Evolutionary conservation across 2,888 invertebrate species (phyloP).

Genomic region (Metallyticus violacea): DNA sequence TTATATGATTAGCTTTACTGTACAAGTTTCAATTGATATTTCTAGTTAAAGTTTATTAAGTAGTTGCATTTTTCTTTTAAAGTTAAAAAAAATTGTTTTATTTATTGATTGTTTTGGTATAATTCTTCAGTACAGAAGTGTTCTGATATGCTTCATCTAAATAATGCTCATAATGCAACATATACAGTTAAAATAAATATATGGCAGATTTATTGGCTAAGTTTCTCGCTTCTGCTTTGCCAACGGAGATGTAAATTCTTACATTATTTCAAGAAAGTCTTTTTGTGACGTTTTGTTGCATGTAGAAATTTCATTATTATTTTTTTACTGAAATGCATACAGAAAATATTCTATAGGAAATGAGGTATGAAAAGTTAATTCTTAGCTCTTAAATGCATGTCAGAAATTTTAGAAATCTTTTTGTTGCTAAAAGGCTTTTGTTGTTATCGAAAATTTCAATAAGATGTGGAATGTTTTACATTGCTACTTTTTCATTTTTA

Average conservation of each 20-base stretch:
- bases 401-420: not conserved
- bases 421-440: not conserved
- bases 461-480: too few species aligned
- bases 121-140: not conserved
- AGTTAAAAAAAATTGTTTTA: not conserved
- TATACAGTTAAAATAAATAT: too few species aligned
- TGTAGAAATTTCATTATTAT: not conserved
- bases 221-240: too few species aligned
- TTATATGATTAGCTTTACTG: too few species aligned
- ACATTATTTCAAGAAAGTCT: not conserved
- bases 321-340: not conserved
- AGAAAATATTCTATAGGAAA: not conserved
- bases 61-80: not conserved
- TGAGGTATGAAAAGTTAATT: too few species aligned
- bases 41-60: too few species aligned
- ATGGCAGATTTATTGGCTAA: too few species aligned
- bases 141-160: not conserved
- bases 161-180: not conserved
- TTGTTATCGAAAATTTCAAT: not conserved
- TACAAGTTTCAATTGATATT: too few species aligned
- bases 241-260: too few species aligned
- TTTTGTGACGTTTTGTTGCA: not conserved
- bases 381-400: too few species aligned
- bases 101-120: not conserved
- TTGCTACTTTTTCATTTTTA: not conserved